phyloP scores from a whole-genome alignment of 2,888 invertebrate genomes.

The Allacma fusca region DNA sequence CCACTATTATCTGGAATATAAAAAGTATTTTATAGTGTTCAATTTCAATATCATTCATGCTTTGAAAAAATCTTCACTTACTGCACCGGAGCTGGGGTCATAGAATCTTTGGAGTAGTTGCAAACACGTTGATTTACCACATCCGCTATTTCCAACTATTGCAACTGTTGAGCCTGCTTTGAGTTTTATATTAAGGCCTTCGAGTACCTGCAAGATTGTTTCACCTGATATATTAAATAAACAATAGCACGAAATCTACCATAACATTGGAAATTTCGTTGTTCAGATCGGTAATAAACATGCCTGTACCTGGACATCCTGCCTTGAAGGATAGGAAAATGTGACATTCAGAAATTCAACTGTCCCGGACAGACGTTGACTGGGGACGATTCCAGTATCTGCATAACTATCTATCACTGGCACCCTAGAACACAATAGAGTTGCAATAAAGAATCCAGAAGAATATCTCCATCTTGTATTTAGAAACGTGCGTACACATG shows the following conservation, averaged over 20 bases:
- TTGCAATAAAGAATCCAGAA: not conserved
- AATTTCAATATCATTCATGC: too few relatives aligned
- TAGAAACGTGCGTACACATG: too few relatives aligned
- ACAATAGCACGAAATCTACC: not conserved
- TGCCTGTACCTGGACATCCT: constrained; percentile 63
- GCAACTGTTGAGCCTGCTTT: constrained; percentile 57
- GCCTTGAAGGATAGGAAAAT: constrained; percentile 66
- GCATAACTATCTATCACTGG: constrained; percentile 66
- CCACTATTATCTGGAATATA: constrained; percentile 67
- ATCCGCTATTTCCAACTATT: constrained; percentile 61
- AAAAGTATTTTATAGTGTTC: too few relatives aligned
- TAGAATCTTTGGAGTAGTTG: constrained; percentile 64
- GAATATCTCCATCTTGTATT: too few relatives aligned
- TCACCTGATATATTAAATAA: too few relatives aligned
- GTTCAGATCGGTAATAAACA: not conserved
- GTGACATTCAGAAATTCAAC: constrained; percentile 65
- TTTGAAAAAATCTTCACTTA: constrained; percentile 29
- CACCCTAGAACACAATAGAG: constrained; percentile 43
- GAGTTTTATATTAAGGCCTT: constrained; percentile 54
- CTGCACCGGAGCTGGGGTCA: constrained; percentile 62
- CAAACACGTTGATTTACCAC: constrained; percentile 63
- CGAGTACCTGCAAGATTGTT: too few relatives aligned
- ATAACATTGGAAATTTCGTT: not conserved
- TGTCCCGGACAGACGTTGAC: constrained; percentile 63
- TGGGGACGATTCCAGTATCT: constrained; percentile 63